phyloP scores from a whole-genome alignment of 2,797 vertebrate species.

The Acipenser ruthenus region DNA sequence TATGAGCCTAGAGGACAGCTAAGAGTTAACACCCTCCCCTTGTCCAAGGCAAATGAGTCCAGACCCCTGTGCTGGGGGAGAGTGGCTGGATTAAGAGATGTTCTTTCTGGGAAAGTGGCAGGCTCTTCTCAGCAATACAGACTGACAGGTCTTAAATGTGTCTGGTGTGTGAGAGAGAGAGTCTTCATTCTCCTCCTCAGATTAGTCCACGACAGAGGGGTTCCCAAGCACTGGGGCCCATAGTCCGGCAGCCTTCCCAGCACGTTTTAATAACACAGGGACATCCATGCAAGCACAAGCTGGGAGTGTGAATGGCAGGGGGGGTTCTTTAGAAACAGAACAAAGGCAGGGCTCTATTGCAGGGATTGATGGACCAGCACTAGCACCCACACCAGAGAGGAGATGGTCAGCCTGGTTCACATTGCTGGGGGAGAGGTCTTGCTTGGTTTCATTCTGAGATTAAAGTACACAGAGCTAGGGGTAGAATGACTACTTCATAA shows the following conservation, averaged over 20 bases:
- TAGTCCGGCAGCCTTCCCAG: conserved; percentile 2
- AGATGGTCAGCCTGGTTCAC: too few relatives aligned
- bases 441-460: too few relatives aligned
- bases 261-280: conserved; percentile 12
- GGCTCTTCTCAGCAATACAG: conserved; percentile 27
- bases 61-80: too few relatives aligned
- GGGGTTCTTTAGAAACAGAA: conserved; percentile 24
- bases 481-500: too few relatives aligned
- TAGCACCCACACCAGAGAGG: not conserved
- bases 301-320: conserved; percentile 14
- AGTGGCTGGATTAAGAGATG: conserved; percentile 32
- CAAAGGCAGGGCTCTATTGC: conserved; percentile 25
- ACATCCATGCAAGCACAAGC: conserved; percentile 11
- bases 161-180: conserved; percentile 28
- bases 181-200: conserved; percentile 26
- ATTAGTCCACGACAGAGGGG: not conserved
- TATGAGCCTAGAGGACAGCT: too few relatives aligned
- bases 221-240: conserved; percentile 4
- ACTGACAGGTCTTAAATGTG: conserved; percentile 28
- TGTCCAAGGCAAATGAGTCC: too few relatives aligned
- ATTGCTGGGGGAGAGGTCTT: too few relatives aligned
- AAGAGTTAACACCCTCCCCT: too few relatives aligned
- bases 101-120: conserved; percentile 38
- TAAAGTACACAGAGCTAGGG: too few relatives aligned
- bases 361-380: conserved; percentile 6